These are phyloP conservation scores for Nettapus auritus DNA, from an alignment of 2,113 vertebrate species.

Conservation along the genomic window DNA sequence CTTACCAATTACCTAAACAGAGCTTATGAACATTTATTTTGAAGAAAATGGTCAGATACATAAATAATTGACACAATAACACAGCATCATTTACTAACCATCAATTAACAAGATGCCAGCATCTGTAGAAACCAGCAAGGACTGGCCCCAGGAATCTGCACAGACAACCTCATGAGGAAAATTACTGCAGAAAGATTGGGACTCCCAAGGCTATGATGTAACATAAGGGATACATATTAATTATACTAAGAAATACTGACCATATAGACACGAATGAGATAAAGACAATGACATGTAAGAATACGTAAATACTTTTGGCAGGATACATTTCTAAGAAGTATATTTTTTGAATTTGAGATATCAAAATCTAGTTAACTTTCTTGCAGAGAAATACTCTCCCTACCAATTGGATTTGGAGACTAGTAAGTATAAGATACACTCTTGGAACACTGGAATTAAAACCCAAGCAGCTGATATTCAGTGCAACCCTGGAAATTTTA, in stretches of 20 bases:
- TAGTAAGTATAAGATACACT: not conserved
- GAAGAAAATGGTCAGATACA: conserved; percentile 25
- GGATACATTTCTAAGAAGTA: not conserved
- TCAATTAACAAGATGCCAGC: conserved; percentile 90
- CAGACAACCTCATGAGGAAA: conserved; percentile 93
- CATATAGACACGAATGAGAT: not conserved
- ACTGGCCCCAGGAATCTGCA: conserved; percentile 96
- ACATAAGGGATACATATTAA: conserved; percentile 61
- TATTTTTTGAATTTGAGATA: not conserved
- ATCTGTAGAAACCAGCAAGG: conserved; percentile 93
- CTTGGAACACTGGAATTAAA: not conserved
- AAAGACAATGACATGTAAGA: not conserved
- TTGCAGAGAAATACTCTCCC: not conserved
- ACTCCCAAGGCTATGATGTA: conserved; percentile 93
- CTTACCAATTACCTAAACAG: not conserved
- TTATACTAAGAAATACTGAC: conserved; percentile 20
- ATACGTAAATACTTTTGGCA: conserved; percentile 12
- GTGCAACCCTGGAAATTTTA: not conserved
- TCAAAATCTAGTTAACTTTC: not conserved
- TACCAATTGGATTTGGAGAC: not conserved
- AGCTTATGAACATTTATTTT: not conserved
- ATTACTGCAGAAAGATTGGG: conserved; percentile 93
- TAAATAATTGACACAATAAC: conserved; percentile 51
- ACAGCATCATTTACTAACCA: conserved; percentile 77
- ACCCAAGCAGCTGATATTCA: not conserved